Conservation (phyloP, 2,113 vertebrate species). For the Meriones unguiculatus region DNA sequence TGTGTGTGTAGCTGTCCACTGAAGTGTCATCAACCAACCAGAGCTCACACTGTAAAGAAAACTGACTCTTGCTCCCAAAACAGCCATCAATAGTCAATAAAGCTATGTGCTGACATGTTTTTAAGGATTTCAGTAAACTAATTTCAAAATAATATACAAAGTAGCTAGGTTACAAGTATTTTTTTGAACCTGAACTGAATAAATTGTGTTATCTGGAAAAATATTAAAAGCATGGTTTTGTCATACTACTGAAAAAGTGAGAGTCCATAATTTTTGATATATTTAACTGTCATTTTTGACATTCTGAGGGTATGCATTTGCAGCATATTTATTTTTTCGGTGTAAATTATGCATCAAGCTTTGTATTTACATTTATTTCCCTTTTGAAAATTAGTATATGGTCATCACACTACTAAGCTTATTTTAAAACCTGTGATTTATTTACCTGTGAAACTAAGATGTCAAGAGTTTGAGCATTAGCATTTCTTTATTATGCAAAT, state of each 20-base stretch:
- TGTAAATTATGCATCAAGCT: background rate
- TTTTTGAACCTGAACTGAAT: background rate
- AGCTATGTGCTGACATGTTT: background rate
- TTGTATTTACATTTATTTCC: background rate
- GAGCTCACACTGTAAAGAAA: background rate
- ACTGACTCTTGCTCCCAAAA: background rate
- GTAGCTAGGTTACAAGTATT: background rate
- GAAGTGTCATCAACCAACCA: background rate
- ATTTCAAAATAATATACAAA: background rate
- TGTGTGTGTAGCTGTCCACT: background rate
- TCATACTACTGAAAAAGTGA: background rate
- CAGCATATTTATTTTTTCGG: background rate
- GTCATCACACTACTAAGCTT: background rate
- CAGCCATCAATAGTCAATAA: background rate
- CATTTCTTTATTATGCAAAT: background rate
- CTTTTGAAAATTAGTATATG: background rate
- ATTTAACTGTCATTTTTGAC: background rate
- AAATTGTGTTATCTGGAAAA: background rate
- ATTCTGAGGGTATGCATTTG: background rate
- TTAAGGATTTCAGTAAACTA: background rate
- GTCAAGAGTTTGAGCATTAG: background rate
- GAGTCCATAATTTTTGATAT: background rate
- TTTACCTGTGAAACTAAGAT: background rate
- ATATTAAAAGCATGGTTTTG: background rate
- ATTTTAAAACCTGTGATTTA: background rate